Evolutionary conservation across 2,888 invertebrate genomes (phyloP), one percentile per base, ranked within the genome.

Genomic region (Herminia tarsipennalis): DNA sequence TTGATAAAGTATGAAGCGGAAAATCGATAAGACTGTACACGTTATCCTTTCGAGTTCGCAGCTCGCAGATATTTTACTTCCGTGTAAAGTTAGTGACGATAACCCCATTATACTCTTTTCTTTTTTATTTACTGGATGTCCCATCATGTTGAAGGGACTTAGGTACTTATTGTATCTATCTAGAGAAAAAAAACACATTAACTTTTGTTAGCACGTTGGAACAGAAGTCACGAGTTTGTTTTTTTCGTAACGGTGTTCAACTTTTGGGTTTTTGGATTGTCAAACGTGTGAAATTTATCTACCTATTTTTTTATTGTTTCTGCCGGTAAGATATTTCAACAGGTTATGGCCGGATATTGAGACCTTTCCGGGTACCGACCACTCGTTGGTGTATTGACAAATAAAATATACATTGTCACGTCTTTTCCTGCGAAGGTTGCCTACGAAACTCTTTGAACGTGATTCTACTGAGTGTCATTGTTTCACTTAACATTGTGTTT

Each of bases 21-120:
- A 55, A 55, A 64, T 59, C 45, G 50, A 64, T 59, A 44, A 42
- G 34, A 20, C 20, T 43, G 49, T 41, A 43, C 41, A 42, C 39
- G 53, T 48, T 27, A 17, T 49, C 20, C 30, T 22, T 48, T 14
- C 46, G n/a, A 20, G 5, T 18, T 37, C 12, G 6, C 22, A 33
- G 28, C 29, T 25, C 27, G 17, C 21, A 12, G 24, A 33, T 28
- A 29, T 20, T n/a, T 20, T 35, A 35, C 4, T 4, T 24, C 18
- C 6, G 21, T 27, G 22, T 42, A 34, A 48, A 43, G 24, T 46
- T 32, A 16, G 39, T 25, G 10, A 14, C 21, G 40, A 48, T 32
- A 39, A 48, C n/a, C 41, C 14, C 16, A 52, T 56, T 45, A 45
- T 27, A 39, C n/a, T 42, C 16, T 43, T 46, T 48, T 41, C 16